These are phyloP conservation scores for Sitodiplosis mosellana DNA, from an alignment of 1,140 invertebrate species.

Conservation along the genomic window DNA sequence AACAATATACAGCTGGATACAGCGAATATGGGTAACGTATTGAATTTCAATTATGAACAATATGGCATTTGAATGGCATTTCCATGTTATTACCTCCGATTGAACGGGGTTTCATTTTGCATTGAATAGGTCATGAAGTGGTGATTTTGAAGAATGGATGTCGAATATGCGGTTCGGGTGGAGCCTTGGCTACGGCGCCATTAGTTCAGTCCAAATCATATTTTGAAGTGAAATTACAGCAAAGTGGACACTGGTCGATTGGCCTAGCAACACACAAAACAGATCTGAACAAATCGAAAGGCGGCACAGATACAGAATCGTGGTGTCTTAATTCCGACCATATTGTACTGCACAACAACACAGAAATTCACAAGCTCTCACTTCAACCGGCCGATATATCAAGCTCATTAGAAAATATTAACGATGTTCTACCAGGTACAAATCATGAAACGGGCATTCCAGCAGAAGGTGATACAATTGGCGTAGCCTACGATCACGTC, in stretches of 20 bases:
- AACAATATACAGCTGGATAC: constrained; percentile 21
- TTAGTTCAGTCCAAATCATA: constrained; percentile 95
- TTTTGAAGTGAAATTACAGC: constrained; percentile 96
- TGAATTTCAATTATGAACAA: constrained; percentile 3
- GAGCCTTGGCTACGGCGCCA: constrained; percentile 80
- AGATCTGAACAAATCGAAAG: constrained; percentile 64
- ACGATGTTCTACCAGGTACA: constrained; percentile 18
- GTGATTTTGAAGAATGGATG: constrained; percentile 94
- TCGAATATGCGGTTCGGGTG: constrained; percentile 88
- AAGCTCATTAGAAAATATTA: constrained; percentile 6
- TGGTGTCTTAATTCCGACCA: constrained; percentile 90
- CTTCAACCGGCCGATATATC: constrained; percentile 12
- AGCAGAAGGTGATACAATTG: constrained; percentile 89
- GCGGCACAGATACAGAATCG: constrained; percentile 73
- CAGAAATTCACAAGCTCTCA: constrained; percentile 52
- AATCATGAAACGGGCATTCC: constrained; percentile 32
- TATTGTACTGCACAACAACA: constrained; percentile 62
- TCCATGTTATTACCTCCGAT: too few species aligned
- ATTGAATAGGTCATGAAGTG: constrained; percentile 73
- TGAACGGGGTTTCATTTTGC: too few species aligned
- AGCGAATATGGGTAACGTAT: constrained; percentile 59
- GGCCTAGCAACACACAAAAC: constrained; percentile 77
- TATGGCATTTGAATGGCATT: constrained; percentile 5
- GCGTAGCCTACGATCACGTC: constrained; percentile 89
- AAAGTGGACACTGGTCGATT: constrained; percentile 86